These are phyloP conservation scores for Cheiracanthium punctorium DNA, from an alignment of 2,888 invertebrate species.

Conservation along the genomic window DNA sequence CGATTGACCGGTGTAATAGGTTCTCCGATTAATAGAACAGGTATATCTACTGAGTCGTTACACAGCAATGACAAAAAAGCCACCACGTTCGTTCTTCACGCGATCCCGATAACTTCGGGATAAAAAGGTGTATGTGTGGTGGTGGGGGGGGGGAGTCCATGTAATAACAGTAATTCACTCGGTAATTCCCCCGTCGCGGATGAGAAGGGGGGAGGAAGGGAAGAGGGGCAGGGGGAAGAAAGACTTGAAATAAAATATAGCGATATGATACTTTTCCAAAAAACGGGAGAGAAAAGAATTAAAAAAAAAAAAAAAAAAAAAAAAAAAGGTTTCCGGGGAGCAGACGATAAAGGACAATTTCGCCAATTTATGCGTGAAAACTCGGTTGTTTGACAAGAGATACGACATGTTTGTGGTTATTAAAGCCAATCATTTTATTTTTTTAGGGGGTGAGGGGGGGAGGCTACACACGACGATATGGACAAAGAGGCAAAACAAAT, in stretches of 20 bases:
- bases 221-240: no score
- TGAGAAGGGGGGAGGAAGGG: no score
- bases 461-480: no score
- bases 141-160: not conserved
- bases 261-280: not conserved
- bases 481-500: not conserved
- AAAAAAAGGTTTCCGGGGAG: no score
- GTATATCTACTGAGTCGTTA: conserved; percentile 35
- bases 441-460: no score
- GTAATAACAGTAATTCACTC: conserved; percentile 13
- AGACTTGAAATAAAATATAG: not conserved
- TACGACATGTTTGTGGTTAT: not conserved
- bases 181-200: not conserved
- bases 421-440: no score
- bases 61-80: conserved; percentile 1
- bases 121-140: no score
- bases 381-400: not conserved
- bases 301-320: no score
- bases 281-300: no score
- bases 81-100: conserved; percentile 11
- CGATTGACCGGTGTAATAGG: conserved; percentile 16
- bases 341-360: not conserved
- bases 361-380: conserved; percentile 5
- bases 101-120: not conserved
- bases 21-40: conserved; percentile 45